phyloP scores from a whole-genome alignment of 92 coral and sea anemone species.

The Porites cylindrica region DNA sequence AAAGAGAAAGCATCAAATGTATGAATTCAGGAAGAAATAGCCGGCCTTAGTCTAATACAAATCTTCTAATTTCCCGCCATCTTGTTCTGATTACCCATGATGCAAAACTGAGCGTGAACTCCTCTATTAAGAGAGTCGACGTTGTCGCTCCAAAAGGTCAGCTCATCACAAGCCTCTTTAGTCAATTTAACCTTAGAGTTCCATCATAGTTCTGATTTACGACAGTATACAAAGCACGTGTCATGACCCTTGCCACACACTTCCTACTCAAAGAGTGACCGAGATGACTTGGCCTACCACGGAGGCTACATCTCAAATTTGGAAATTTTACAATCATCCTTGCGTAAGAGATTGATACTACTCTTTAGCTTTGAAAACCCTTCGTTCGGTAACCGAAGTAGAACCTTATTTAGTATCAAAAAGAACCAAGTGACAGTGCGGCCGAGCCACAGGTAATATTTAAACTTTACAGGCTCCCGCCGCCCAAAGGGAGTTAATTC shows the following conservation, averaged over 20 bases:
- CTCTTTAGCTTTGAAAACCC: conserved; percentile 5
- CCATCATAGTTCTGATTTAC: background rate
- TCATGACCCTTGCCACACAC: background rate
- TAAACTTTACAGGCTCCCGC: background rate
- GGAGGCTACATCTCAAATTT: conserved; percentile 35
- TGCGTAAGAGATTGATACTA: conserved; percentile 3
- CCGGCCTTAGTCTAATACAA: too few relatives aligned
- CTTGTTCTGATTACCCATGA: too few relatives aligned
- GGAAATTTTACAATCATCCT: background rate
- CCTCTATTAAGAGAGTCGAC: conserved; percentile 1
- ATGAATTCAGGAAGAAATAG: too few relatives aligned
- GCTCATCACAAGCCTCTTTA: too few relatives aligned
- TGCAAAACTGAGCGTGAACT: too few relatives aligned
- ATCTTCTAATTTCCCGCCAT: too few relatives aligned
- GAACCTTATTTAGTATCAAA: conserved; percentile 15
- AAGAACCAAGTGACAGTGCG: background rate
- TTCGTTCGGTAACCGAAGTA: conserved; percentile 9
- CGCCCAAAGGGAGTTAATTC: too few relatives aligned
- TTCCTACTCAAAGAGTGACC: conserved; percentile 18
- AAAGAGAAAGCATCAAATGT: too few relatives aligned
- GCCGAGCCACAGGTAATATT: background rate
- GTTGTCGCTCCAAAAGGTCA: conserved; percentile 17
- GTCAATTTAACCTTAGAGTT: too few relatives aligned
- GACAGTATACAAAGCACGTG: background rate
- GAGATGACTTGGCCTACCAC: conserved; percentile 46